Evolutionary conservation across 2,888 invertebrate genomes (phyloP).

Genomic region (Drosophila suboccidentalis): DNA sequence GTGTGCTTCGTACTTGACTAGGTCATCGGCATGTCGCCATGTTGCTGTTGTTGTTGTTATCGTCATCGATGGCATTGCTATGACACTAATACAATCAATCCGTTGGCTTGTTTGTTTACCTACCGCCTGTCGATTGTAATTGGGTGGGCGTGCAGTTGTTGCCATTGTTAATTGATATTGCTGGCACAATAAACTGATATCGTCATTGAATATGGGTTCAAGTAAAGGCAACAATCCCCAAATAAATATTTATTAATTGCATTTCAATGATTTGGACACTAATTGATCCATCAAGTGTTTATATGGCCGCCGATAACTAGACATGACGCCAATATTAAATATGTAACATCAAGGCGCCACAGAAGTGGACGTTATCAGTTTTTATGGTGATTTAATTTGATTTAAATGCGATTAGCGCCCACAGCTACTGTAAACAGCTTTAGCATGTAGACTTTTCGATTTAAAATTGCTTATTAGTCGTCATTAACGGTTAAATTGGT

Average conservation of each 20-base stretch:
- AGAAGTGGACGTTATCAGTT: slow-evolving; percentile 24
- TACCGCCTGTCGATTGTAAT: slow-evolving; percentile 29
- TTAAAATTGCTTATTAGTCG: slow-evolving; percentile 25
- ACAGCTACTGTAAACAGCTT: neutral
- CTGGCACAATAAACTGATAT: slow-evolving; percentile 44
- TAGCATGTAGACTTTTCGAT: slow-evolving; percentile 4
- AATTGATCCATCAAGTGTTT: slow-evolving; percentile 42
- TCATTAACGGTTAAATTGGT: slow-evolving; percentile 22
- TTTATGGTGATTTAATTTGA: slow-evolving; percentile 29
- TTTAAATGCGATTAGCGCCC: slow-evolving; percentile 17
- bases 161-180: slow-evolving; percentile 70
- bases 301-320: slow-evolving; percentile 24
- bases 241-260: slow-evolving; percentile 27
- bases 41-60: slow-evolving; percentile 19
- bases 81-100: slow-evolving; percentile 65
- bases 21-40: slow-evolving; percentile 58
- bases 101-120: slow-evolving; percentile 72
- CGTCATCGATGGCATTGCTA: slow-evolving; percentile 54
- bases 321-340: slow-evolving; percentile 26
- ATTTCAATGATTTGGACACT: slow-evolving; percentile 38
- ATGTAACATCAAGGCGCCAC: neutral
- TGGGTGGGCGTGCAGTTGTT: slow-evolving; percentile 48
- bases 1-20: slow-evolving; percentile 60
- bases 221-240: slow-evolving; percentile 40
- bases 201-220: slow-evolving; percentile 64